Base-by-base conservation (phyloP, 1,140 invertebrate species). In the Penaeus indicus region DNA sequence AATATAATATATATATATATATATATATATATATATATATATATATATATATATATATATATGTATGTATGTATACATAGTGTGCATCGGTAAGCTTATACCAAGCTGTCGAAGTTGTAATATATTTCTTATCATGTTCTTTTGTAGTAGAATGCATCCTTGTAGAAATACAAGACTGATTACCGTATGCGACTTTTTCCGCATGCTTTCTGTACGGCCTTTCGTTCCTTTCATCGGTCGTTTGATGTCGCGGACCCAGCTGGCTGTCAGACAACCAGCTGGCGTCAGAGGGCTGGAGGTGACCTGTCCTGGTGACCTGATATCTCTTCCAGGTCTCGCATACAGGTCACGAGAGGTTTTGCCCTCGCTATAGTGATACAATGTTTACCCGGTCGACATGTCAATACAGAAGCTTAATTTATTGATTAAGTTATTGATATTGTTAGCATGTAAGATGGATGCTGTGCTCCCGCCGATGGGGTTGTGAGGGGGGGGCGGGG, bases 101-200 rank as follows among this genome's bases (percentile, higher is more conserved):
- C 75, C 38, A 77, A 86, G 84, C 84, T 86, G n/a, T 54, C 38
- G 47, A 79, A 75, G 38, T 79, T 88, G 81, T 84, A 78, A 88
- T 75, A 88, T 84, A 88, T 88, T 79, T 79, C 25, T 80, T 75
- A 84, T 42, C 84, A 84, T 88, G 84, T 88, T 88, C 84, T 88
- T 72, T 88, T 83, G 87, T 84, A 61, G 81, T 64, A 27, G n/a
- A 54, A 88, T 62, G 81, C 67, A 83, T 62, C 62, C 47, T 83
- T 80, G 64, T 84, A 72, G 80, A 83, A 83, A 64, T 79, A 83
- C 87, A 88, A 88, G 87, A 54, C 60, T 84, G 87, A 84, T 78
- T 84, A 62, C 32, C 54, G 82, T 84, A 88, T 78, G 87, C 87
- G 87, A 77, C 77, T 84, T 88, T 88, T 54, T 54, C 11, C 54